Base-by-base conservation (phyloP, 2,888 invertebrate species). In the Malthinus flaveolus region DNA sequence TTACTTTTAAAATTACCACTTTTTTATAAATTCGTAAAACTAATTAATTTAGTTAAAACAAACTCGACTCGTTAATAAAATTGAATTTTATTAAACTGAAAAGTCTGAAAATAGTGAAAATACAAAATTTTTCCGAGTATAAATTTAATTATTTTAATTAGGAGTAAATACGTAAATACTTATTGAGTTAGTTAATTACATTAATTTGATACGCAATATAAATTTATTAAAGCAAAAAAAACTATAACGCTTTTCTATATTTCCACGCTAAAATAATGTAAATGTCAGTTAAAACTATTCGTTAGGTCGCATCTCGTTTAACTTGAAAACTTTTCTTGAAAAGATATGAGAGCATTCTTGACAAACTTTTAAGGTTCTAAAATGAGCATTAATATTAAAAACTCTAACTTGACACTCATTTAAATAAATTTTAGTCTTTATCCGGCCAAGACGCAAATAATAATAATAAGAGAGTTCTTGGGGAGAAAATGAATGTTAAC, bases 371-470 rank as follows among this genome's bases (percentile, higher is more conserved):
- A 49, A 53, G 47, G 47, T 58, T 44, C 36, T 57, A 60, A 63
- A 63, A 56, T 50, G 48, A 60, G 53, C 60, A 63, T 63, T 63
- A 60, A 63, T 63, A 63, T 63, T 60, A 63, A 56, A 59, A 56
- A 55, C 56, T 54, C 53, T 47, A 49, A 54, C 59, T 62, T 62
- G 62, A 60, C 57, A 57, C 60, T 63, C 62, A 63, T 63, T 63
- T 63, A 63, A 63, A 63, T 63, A 63, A 60, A 60, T 60, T 63
- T 59, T 54, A 55, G 56, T 62, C 55, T 56, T 59, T 55, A 55
- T 59, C 50, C 58, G 39, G 35, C 56, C 49, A 47, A 53, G 57
- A 54, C 54, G 60, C 49, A 60, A 60, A 63, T 63, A 49, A 54
- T 23, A 23, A 23, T 57, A 60, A 63, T 62, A 62, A 62, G 57